phyloP scores from a whole-genome alignment of 1,140 invertebrate genomes.

The Harpegnathos saltator region DNA sequence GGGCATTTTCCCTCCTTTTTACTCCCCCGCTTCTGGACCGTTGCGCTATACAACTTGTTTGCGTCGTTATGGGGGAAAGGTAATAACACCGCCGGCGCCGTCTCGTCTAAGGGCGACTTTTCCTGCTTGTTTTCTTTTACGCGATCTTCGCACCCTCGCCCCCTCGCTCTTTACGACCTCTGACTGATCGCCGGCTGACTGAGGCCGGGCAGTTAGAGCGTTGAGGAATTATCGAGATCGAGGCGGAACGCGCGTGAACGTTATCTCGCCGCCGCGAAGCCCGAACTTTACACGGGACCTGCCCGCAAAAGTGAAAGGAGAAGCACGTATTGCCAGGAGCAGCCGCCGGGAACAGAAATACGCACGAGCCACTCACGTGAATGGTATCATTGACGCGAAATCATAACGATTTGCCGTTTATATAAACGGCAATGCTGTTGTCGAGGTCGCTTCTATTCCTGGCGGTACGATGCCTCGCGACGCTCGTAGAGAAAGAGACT shows the following conservation, averaged over 20 bases:
- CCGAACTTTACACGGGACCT: constrained; percentile 32
- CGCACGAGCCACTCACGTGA: constrained; percentile 1
- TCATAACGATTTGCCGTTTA: not conserved
- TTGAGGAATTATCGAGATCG: constrained; percentile 12
- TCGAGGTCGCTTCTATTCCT: not conserved
- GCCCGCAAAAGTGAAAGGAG: constrained; percentile 14
- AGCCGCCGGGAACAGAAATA: constrained; percentile 12
- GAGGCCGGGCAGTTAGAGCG: not conserved
- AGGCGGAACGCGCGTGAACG: not conserved
- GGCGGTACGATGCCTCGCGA: not conserved
- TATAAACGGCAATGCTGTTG: constrained; percentile 9
- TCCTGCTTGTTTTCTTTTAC: constrained; percentile 18
- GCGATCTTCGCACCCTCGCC: constrained; percentile 1
- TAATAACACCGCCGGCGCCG: constrained; percentile 55
- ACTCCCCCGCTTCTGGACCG: constrained; percentile 8
- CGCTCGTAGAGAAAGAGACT: too few relatives aligned
- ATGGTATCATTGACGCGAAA: constrained; percentile 17
- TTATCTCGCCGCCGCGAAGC: too few relatives aligned
- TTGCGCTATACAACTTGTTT: constrained; percentile 42
- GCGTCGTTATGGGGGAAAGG: constrained; percentile 26
- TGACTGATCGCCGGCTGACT: not conserved
- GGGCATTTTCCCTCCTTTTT: constrained; percentile 23
- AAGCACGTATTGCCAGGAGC: not conserved
- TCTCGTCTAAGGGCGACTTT: constrained; percentile 42
- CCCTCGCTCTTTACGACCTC: constrained; percentile 12